Percentiles rank a stretch among this genome's conserved stretches.
phyloP scores from a whole-genome alignment of 2,113 vertebrate species.

The Percina caprodes region DNA sequence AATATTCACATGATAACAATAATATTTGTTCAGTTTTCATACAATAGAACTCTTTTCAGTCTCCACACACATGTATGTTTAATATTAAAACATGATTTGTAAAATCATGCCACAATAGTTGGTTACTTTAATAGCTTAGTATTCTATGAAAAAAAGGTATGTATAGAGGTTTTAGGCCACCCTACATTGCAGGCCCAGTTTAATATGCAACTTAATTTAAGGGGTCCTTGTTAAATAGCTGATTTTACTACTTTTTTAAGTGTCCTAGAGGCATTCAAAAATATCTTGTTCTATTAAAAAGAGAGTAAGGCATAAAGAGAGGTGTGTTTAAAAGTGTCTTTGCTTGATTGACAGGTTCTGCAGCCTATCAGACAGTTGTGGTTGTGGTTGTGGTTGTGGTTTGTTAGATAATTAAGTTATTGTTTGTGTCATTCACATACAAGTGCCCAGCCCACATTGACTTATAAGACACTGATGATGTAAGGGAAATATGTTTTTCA shows the following conservation, averaged over 20 bases:
- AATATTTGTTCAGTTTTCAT: too few relatives aligned
- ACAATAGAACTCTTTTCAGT: too few relatives aligned
- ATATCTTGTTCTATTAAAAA: not conserved
- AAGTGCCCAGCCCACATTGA: not conserved
- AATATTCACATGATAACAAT: too few relatives aligned
- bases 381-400: not conserved
- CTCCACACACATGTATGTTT: too few relatives aligned
- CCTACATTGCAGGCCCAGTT: too few relatives aligned
- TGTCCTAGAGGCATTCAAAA: not conserved
- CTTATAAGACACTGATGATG: not conserved
- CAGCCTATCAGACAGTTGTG: not conserved
- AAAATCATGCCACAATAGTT: too few relatives aligned
- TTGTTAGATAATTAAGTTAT: not conserved
- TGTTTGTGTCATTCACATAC: not conserved
- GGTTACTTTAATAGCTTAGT: too few relatives aligned
- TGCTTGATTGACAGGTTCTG: not conserved
- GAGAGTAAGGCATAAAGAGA: not conserved
- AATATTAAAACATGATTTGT: too few relatives aligned
- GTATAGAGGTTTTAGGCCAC: too few relatives aligned
- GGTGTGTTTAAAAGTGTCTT: not conserved
- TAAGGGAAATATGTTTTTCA: not conserved
- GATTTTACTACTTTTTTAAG: not conserved
- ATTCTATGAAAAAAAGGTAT: too few relatives aligned
- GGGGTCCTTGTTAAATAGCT: not conserved
- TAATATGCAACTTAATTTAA: too few relatives aligned